phyloP scores from a whole-genome alignment of 2,888 invertebrate genomes.

The Bellardia bayeri region DNA sequence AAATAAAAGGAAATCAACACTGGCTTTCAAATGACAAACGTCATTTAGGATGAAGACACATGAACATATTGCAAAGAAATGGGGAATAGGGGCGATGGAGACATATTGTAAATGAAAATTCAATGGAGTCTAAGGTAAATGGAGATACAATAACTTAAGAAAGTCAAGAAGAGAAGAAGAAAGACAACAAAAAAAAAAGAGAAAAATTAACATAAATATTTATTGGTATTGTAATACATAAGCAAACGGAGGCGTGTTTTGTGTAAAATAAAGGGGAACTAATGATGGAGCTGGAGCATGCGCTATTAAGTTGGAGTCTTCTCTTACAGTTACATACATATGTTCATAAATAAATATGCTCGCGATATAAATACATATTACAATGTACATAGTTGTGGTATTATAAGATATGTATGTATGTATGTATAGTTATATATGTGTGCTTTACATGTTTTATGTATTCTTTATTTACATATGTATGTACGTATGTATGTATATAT shows the following conservation, averaged over 20 bases:
- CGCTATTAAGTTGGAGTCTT: slow-evolving; percentile 36
- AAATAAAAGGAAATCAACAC: slow-evolving; percentile 64
- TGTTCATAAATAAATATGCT: background rate
- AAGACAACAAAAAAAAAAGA: slow-evolving; percentile 10
- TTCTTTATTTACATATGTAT: background rate
- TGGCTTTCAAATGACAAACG: slow-evolving; percentile 72
- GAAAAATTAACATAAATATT: slow-evolving; percentile 20
- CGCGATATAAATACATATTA: background rate
- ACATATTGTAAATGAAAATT: slow-evolving; percentile 1
- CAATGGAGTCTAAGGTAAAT: slow-evolving; percentile 35
- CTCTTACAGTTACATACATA: background rate
- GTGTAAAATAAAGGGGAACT: slow-evolving; percentile 44
- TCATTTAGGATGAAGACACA: slow-evolving; percentile 64
- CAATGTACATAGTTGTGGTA: background rate
- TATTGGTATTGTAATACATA: slow-evolving; percentile 41
- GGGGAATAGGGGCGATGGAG: slow-evolving; percentile 6
- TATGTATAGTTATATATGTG: background rate
- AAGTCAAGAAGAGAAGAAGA: slow-evolving; percentile 47
- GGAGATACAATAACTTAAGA: slow-evolving; percentile 24
- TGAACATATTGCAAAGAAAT: slow-evolving; percentile 1
- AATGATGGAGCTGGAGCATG: slow-evolving; percentile 40
- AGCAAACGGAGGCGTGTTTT: slow-evolving; percentile 48
- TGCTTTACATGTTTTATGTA: too few relatives aligned
- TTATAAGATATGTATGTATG: background rate
- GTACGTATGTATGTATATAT: background rate